A percentile compares a stretch with the other conserved stretches of the same genome.
These are phyloP conservation scores for Drosophila suzukii DNA, from an alignment of 1,140 invertebrate genomes.

Conservation along the genomic window DNA sequence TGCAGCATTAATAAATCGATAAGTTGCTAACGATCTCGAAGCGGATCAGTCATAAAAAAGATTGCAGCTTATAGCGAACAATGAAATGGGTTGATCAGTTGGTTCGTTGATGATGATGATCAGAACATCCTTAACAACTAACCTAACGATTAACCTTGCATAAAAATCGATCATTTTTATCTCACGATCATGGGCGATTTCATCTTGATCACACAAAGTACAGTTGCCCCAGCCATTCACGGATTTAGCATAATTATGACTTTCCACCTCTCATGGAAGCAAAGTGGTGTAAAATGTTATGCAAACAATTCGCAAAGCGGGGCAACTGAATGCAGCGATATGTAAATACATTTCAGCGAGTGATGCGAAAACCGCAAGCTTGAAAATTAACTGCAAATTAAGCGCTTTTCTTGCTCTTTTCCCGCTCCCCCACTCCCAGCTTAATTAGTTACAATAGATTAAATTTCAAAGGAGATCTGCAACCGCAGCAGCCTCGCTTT, in stretches of 20 bases:
- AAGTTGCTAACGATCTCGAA: conserved; percentile 9
- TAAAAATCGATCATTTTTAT: not conserved
- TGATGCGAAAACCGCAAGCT: conserved; percentile 66
- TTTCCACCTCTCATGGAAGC: conserved; percentile 41
- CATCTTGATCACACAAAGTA: conserved; percentile 22
- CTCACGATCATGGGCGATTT: too few species aligned
- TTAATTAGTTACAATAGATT: conserved; percentile 83
- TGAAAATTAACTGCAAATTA: conserved; percentile 79
- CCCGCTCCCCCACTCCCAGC: conserved; percentile 19
- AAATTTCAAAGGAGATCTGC: conserved; percentile 78
- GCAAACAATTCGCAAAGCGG: conserved; percentile 70
- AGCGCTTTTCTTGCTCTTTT: conserved; percentile 58
- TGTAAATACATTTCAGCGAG: conserved; percentile 48
- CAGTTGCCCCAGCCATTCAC: conserved; percentile 29
- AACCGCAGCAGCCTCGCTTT: conserved; percentile 54
- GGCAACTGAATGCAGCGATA: conserved; percentile 13
- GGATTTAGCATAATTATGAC: conserved; percentile 49
- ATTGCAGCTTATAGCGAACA: not conserved
- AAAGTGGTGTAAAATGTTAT: conserved; percentile 78
- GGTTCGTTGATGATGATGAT: not conserved
- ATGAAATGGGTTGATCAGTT: too few species aligned
- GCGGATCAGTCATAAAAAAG: not conserved
- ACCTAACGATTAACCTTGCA: not conserved
- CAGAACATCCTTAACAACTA: not conserved
- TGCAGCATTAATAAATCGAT: conserved; percentile 14